phyloP scores from a whole-genome alignment of 1,140 invertebrate genomes.

The Penaeus chinensis region DNA sequence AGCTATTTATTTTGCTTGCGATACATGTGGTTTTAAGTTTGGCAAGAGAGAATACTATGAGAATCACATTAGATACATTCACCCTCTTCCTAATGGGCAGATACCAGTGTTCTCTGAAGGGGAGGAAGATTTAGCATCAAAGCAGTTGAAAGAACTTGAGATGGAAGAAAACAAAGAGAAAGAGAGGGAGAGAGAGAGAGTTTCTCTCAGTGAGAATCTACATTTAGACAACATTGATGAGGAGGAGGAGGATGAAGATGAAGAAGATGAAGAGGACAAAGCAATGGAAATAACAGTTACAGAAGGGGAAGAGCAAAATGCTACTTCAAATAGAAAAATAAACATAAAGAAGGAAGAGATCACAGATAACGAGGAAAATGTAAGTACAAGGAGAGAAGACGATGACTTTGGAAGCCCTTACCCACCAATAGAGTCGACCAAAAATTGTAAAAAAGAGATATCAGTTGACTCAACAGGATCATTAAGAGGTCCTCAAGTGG shows the following conservation, averaged over 20 bases:
- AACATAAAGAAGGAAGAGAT: constrained; percentile 30
- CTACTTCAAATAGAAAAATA: background rate
- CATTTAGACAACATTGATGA: background rate
- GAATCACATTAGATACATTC: constrained; percentile 66
- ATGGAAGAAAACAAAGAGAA: constrained; percentile 46
- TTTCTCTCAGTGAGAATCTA: background rate
- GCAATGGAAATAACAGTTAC: constrained; percentile 43
- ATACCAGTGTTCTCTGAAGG: constrained; percentile 35
- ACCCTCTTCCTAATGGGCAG: constrained; percentile 63
- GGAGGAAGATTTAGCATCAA: constrained; percentile 50
- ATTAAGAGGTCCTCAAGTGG: background rate
- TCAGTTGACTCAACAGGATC: background rate
- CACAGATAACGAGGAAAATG: background rate
- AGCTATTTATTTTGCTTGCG: constrained; percentile 63
- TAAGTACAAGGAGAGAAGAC: background rate
- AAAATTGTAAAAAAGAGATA: background rate
- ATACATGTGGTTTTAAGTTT: constrained; percentile 66
- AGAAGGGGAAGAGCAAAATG: constrained; percentile 29
- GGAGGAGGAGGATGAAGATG: background rate
- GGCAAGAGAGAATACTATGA: constrained; percentile 66
- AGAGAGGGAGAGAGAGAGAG: constrained; percentile 19
- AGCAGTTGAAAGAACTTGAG: constrained; percentile 48
- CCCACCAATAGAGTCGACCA: background rate
- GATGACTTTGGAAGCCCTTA: background rate
- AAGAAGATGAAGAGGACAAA: constrained; percentile 27